Evolutionary conservation across 1,140 invertebrate genomes (phyloP).

Genomic region (Leptoteleia sp.): DNA sequence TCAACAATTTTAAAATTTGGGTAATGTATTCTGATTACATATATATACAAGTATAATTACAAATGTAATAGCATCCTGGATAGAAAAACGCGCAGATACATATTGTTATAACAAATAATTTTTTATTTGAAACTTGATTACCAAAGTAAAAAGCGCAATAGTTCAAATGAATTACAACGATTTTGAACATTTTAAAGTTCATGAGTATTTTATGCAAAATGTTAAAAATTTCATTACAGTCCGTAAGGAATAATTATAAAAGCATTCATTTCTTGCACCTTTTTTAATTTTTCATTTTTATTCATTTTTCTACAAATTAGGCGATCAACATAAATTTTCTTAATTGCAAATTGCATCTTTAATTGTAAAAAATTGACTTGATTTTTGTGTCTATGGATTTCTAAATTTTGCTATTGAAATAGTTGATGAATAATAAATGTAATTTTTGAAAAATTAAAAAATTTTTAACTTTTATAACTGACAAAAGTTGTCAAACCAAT

Average conservation of each 20-base stretch:
- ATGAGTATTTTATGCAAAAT: constrained; percentile 18
- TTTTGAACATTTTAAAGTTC: constrained; percentile 9
- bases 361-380: too few relatives aligned
- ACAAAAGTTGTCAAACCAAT: too few relatives aligned
- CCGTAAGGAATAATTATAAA: constrained; percentile 36
- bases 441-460: too few relatives aligned
- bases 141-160: constrained; percentile 15
- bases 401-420: too few relatives aligned
- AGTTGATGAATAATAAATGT: too few relatives aligned
- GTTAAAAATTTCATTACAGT: not conserved
- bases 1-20: constrained; percentile 17
- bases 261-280: constrained; percentile 9
- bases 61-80: constrained; percentile 15
- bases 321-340: constrained; percentile 17
- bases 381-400: too few relatives aligned
- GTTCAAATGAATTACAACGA: not conserved
- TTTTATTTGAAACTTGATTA: constrained; percentile 10
- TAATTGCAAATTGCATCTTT: constrained; percentile 16
- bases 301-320: constrained; percentile 13
- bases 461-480: too few relatives aligned
- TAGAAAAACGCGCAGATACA: constrained; percentile 28
- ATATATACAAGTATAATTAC: constrained; percentile 8
- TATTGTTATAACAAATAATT: constrained; percentile 2
- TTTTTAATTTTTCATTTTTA: constrained; percentile 1
- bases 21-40: constrained; percentile 6